Evolutionary conservation across 2,113 vertebrate species (phyloP).

Genomic region (Anguilla japonica): DNA sequence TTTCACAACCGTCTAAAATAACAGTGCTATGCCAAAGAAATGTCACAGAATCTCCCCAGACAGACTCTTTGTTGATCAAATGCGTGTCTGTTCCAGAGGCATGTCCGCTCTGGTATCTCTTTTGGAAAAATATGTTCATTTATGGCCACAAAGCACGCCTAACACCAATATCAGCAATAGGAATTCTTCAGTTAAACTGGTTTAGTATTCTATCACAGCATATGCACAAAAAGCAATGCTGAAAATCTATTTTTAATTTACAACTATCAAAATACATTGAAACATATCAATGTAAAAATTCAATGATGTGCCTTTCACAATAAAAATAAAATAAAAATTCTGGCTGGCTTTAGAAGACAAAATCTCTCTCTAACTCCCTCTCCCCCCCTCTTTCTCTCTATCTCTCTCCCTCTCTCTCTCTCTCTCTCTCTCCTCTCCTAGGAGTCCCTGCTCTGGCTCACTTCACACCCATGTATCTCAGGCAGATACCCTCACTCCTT

Average conservation of each 20-base stretch:
- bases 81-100: not conserved
- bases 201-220: not conserved
- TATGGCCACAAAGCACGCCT: not conserved
- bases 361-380: too few species aligned
- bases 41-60: not conserved
- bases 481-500: conserved; percentile 44
- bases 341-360: too few species aligned
- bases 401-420: too few species aligned
- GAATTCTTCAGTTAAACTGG: not conserved
- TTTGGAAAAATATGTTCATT: not conserved
- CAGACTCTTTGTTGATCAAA: not conserved
- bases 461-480: conserved; percentile 58
- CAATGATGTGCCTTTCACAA: too few species aligned
- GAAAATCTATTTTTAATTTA: not conserved
- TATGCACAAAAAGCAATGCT: not conserved
- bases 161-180: not conserved
- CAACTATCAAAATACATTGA: not conserved
- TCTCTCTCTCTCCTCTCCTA: too few species aligned
- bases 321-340: too few species aligned
- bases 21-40: not conserved
- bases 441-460: conserved; percentile 56
- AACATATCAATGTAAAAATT: not conserved
- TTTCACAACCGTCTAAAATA: not conserved
- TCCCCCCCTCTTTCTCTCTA: too few species aligned
- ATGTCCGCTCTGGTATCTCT: not conserved